Conservation (phyloP, 2,113 vertebrate genomes). For the Shinisaurus crocodilurus region DNA sequence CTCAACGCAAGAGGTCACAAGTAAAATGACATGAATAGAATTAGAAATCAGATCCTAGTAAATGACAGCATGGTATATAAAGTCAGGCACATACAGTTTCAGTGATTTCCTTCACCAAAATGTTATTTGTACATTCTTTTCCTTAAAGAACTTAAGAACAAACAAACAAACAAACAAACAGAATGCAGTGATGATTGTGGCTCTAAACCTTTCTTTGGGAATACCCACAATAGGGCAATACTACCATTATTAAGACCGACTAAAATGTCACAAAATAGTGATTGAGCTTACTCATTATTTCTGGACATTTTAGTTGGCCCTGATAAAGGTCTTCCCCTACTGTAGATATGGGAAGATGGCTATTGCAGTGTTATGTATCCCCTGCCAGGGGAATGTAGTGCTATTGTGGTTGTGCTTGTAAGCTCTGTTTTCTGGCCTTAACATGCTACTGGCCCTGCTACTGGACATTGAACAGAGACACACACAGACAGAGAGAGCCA, state of each 20-base stretch:
- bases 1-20: not conserved
- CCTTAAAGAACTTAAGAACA: not conserved
- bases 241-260: not conserved
- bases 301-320: not conserved
- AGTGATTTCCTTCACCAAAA: not conserved
- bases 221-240: not conserved
- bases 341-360: not conserved
- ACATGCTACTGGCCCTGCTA: not conserved
- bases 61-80: not conserved
- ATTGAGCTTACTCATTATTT: not conserved
- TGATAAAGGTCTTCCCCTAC: not conserved
- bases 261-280: not conserved
- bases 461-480: not conserved
- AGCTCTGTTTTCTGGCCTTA: not conserved
- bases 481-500: not conserved
- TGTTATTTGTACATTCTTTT: not conserved
- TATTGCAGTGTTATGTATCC: not conserved
- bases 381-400: not conserved
- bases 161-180: not conserved
- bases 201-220: not conserved
- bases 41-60: constrained; percentile 1
- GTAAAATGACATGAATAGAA: not conserved
- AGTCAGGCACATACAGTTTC: not conserved
- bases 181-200: not conserved
- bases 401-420: not conserved